phyloP scores from a whole-genome alignment of 92 coral and sea anemone genomes.

The Parazoanthus atlanticus region DNA sequence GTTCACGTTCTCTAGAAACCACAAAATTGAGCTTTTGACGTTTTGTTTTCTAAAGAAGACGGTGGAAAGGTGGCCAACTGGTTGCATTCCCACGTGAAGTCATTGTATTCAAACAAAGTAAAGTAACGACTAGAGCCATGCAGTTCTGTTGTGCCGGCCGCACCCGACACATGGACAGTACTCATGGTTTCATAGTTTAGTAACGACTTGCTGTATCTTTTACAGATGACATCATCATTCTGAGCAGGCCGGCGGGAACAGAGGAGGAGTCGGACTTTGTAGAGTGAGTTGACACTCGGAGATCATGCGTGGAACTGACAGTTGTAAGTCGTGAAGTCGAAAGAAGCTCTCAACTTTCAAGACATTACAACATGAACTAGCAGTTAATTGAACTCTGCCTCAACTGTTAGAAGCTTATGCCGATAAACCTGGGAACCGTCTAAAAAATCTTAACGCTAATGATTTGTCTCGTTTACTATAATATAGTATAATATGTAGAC shows the following conservation, averaged over 20 bases:
- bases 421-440: background rate
- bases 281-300: slow-evolving; percentile 10
- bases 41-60: too few relatives aligned
- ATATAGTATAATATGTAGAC: background rate
- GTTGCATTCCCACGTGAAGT: too few relatives aligned
- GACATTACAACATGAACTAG: background rate
- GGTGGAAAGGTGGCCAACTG: too few relatives aligned
- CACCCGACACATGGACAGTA: too few relatives aligned
- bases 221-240: slow-evolving; percentile 59
- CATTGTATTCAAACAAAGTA: too few relatives aligned
- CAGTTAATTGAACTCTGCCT: background rate
- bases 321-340: background rate
- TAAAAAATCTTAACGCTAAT: too few relatives aligned
- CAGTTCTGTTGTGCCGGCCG: too few relatives aligned
- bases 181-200: too few relatives aligned
- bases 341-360: background rate
- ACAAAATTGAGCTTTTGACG: too few relatives aligned
- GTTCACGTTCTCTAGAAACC: too few relatives aligned
- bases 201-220: background rate
- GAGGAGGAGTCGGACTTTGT: slow-evolving; percentile 47
- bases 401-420: background rate
- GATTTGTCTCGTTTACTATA: too few relatives aligned
- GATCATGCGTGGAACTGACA: background rate
- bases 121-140: too few relatives aligned
- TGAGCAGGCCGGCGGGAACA: slow-evolving; percentile 49